These are phyloP conservation scores for Anagrus nilaparvatae DNA, from an alignment of 1,140 invertebrate species.

Conservation along the genomic window DNA sequence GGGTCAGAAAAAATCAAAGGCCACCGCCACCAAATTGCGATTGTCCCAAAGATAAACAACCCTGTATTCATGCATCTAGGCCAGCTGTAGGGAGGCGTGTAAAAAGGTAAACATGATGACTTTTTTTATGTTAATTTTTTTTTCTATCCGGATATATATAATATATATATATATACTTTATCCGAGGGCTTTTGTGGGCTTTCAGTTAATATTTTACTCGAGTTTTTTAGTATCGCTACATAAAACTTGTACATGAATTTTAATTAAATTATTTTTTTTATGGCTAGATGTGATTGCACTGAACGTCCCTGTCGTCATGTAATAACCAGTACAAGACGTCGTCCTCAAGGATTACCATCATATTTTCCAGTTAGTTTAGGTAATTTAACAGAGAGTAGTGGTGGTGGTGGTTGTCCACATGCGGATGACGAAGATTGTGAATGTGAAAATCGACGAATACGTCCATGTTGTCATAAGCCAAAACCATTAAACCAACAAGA, in stretches of 20 bases:
- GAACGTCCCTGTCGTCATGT: constrained; percentile 29
- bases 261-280: no score
- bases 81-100: constrained; percentile 24
- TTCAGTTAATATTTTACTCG: no score
- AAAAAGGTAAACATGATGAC: constrained; percentile 28
- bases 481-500: no score
- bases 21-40: constrained; percentile 30
- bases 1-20: constrained; percentile 32
- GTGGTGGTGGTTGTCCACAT: constrained; percentile 22
- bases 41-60: constrained; percentile 33
- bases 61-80: constrained; percentile 29
- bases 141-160: no score
- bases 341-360: constrained; percentile 24
- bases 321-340: constrained; percentile 18
- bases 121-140: neutral
- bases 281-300: constrained; percentile 35
- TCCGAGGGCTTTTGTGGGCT: no score
- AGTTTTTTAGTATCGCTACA: no score
- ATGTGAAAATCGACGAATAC: constrained; percentile 26
- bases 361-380: constrained; percentile 15
- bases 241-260: no score
- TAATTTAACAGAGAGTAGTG: constrained; percentile 14
- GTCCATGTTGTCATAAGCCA: constrained; percentile 32
- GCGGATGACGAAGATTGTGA: constrained; percentile 26
- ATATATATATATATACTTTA: no score